Evolutionary conservation across 2,797 vertebrate genomes (phyloP).

Genomic region (Chrysocyon brachyurus): DNA sequence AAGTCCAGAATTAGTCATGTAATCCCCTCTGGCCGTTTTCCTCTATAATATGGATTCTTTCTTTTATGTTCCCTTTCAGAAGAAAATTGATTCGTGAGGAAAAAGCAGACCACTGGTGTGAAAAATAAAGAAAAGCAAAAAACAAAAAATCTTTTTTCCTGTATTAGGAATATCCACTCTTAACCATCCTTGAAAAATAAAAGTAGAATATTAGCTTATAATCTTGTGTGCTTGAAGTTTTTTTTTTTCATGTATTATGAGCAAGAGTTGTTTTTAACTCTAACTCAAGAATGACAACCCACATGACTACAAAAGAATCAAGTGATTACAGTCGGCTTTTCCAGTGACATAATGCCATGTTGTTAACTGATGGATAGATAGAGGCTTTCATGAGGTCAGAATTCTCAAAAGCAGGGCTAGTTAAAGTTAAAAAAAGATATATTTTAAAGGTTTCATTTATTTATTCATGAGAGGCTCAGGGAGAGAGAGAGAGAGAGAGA

Average conservation of each 20-base stretch:
- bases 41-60: background rate
- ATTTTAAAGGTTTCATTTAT: too few relatives aligned
- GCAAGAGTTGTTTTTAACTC: background rate
- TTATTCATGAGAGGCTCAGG: too few relatives aligned
- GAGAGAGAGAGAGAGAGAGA: too few relatives aligned
- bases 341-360: background rate
- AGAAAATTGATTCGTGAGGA: constrained; percentile 13
- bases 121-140: constrained; percentile 43
- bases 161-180: background rate
- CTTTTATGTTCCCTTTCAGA: constrained; percentile 21
- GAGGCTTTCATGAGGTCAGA: background rate
- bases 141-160: background rate
- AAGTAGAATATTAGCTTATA: background rate
- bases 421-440: constrained; percentile 22
- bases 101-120: background rate
- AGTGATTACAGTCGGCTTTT: background rate
- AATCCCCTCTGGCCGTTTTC: background rate
- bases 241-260: background rate
- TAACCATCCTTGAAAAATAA: background rate
- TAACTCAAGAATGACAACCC: constrained; percentile 26
- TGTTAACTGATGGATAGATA: background rate
- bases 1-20: background rate
- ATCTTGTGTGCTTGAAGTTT: background rate
- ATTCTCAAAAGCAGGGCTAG: constrained; percentile 44
- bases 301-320: background rate